Base-by-base conservation (phyloP, 2,888 invertebrate species). In the Alentia gelatinosa region DNA sequence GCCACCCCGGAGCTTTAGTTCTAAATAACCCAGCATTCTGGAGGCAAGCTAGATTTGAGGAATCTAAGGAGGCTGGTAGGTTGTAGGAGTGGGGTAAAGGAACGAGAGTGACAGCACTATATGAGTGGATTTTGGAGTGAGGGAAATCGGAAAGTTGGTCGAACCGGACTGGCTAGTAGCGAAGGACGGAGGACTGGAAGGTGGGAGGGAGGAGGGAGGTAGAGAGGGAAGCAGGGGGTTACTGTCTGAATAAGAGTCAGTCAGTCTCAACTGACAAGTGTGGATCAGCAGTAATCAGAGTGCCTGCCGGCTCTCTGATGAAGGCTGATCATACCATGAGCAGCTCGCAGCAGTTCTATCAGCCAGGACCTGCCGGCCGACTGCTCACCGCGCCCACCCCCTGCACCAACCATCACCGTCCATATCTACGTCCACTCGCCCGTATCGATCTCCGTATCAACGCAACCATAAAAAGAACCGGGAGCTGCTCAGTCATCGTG, bases 241-340 rank as follows among this genome's bases (percentile, higher is more conserved):
- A 56, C n/a, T n/a, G n/a, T n/a, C n/a, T n/a, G n/a, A 56, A 19
- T 12, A 3, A 15, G 68, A 68, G n/a, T 5, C 30, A 68, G 68
- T 68, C 68, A 68, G 30, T 68, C 30, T 68, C 12, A 7, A 12
- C 68, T 68, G 68, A 68, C 68, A 26, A 68, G 68, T 68, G 12
- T 68, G 68, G 68, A 68, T 68, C 68, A 68, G 68, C 68, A 68
- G 68, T 68, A 68, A 68, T 68, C 30, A 68, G 68, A 68, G 68
- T 12, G 30, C 33, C 68, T 68, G 12, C 30, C 5, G 1, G 23
- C 12, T 26, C 4, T 26, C 33, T 68, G 68, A 68, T 68, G 68
- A 3, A 30, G 26, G 26, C 68, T 68, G 68, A 68, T 68, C 30
- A 68, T 68, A 30, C 30, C 12, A 30, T 30, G 68, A 68, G 68